Evolutionary conservation across 2,888 invertebrate genomes (phyloP).

Genomic region (Lithophane ornitopus): DNA sequence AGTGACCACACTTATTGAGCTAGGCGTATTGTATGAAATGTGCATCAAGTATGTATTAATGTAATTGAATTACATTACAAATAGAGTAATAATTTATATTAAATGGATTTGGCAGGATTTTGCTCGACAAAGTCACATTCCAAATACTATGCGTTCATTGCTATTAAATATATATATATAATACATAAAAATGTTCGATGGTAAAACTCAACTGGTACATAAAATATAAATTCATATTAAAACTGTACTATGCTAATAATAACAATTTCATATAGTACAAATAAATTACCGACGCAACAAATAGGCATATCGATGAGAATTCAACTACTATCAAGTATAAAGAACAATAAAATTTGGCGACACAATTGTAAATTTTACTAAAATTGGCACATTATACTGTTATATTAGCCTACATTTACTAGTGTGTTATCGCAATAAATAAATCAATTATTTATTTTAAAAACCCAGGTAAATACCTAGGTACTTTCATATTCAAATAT

Average conservation of each 20-base stretch:
- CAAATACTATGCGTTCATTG: constrained; percentile 75
- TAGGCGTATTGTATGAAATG: constrained; percentile 89
- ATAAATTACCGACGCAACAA: constrained; percentile 78
- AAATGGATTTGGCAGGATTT: constrained; percentile 89
- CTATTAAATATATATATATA: constrained; percentile 70
- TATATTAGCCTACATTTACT: constrained; percentile 75
- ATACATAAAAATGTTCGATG: constrained; percentile 73
- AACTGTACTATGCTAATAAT: constrained; percentile 72
- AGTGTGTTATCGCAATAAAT: constrained; percentile 66
- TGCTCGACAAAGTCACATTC: constrained; percentile 86
- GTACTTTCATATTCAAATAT: constrained; percentile 63
- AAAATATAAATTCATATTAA: constrained; percentile 79
- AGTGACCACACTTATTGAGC: constrained; percentile 90
- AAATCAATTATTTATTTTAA: constrained; percentile 62
- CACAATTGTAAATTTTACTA: constrained; percentile 77
- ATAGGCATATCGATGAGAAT: constrained; percentile 70
- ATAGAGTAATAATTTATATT: constrained; percentile 75
- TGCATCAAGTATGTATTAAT: constrained; percentile 86
- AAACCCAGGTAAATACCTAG: constrained; percentile 64
- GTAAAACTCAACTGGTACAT: constrained; percentile 82
- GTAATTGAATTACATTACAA: constrained; percentile 88
- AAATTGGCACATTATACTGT: constrained; percentile 82
- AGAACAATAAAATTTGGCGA: constrained; percentile 73
- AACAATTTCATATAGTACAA: constrained; percentile 77
- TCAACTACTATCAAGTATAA: constrained; percentile 69